phyloP scores from a whole-genome alignment of 2,113 vertebrate genomes.

The Mus pahari region DNA sequence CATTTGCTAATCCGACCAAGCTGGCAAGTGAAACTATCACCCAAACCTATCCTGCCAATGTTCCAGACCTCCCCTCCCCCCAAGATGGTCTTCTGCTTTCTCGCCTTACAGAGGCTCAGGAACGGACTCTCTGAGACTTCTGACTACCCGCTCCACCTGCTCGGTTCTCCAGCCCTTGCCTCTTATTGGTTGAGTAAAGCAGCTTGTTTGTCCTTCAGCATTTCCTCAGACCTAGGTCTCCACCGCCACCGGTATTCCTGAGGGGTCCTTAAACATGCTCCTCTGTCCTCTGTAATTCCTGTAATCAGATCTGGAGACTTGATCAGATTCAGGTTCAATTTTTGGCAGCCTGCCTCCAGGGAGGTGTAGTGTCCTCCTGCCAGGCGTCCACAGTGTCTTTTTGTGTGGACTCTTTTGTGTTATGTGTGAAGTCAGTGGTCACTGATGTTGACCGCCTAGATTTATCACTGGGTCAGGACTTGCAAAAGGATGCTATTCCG shows the following conservation, averaged over 20 bases:
- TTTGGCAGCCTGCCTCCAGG: neutral
- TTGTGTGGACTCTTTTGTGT: neutral
- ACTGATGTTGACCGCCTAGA: no score
- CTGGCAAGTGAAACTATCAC: neutral
- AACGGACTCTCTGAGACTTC: neutral
- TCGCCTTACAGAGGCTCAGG: neutral
- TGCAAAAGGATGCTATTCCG: neutral
- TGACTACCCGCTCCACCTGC: neutral
- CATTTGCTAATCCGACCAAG: neutral
- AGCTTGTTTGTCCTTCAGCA: neutral
- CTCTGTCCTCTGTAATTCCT: conserved; percentile 35
- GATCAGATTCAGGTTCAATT: conserved; percentile 11
- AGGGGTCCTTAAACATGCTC: neutral
- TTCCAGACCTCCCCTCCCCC: neutral
- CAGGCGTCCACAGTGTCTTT: neutral
- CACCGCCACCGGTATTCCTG: neutral
- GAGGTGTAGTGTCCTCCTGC: neutral
- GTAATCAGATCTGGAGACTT: conserved; percentile 13
- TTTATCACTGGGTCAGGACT: neutral
- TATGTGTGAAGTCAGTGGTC: neutral
- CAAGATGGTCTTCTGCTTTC: neutral
- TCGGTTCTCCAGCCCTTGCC: neutral
- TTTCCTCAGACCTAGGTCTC: neutral
- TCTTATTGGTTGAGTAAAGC: neutral
- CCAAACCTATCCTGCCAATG: neutral